Evolutionary conservation across 2,888 invertebrate species (phyloP).

Genomic region (Coenonympha glycerion): DNA sequence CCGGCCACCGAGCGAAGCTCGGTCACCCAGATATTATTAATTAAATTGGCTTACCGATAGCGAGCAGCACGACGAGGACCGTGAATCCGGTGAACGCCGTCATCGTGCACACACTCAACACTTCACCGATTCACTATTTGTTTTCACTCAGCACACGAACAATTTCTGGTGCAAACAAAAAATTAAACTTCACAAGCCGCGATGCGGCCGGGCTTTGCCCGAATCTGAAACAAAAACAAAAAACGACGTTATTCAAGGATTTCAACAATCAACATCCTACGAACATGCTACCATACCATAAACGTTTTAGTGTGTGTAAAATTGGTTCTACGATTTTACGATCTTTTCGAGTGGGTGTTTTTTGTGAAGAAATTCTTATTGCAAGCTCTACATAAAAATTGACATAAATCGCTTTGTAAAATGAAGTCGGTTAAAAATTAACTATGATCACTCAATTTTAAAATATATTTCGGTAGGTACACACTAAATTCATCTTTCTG

Average conservation of each 20-base stretch:
- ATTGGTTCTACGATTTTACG: no score
- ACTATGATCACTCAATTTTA: no score
- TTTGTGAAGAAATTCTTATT: no score
- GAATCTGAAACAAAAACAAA: constrained; percentile 60
- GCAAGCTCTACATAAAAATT: no score
- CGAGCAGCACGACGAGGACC: constrained; percentile 65
- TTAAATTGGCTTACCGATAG: constrained; percentile 66
- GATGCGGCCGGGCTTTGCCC: constrained; percentile 66
- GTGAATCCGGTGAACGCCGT: constrained; percentile 49
- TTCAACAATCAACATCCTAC: background rate
- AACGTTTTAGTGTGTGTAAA: no score
- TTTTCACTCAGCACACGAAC: constrained; percentile 44
- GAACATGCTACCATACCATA: no score
- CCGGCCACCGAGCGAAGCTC: no score
- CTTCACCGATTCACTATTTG: constrained; percentile 54
- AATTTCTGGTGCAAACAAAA: constrained; percentile 40
- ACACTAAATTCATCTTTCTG: no score
- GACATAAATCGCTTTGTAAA: no score
- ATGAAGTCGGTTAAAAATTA: no score
- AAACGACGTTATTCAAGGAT: background rate
- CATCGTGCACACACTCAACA: constrained; percentile 58
- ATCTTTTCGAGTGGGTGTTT: background rate
- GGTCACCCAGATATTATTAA: no score
- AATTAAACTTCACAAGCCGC: constrained; percentile 50
- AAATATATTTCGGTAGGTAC: no score